phyloP scores from a whole-genome alignment of 2,113 vertebrate genomes.

The Ctenomys sociabilis region DNA sequence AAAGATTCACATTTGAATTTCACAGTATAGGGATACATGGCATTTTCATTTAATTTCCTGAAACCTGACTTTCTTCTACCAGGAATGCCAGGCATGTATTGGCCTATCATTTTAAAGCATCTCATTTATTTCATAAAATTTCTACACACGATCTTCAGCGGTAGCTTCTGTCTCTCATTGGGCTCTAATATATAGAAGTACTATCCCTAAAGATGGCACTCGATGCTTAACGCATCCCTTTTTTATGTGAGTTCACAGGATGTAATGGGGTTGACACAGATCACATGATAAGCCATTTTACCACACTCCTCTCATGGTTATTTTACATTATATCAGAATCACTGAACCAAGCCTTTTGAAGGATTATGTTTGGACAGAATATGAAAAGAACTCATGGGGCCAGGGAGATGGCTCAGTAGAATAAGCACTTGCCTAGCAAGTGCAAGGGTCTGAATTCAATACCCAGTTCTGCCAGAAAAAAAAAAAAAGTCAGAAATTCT shows the following conservation, averaged over 20 bases:
- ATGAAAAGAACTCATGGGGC: background rate
- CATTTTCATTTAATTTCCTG: constrained; percentile 29
- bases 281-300: background rate
- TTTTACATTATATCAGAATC: background rate
- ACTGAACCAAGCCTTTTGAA: background rate
- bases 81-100: background rate
- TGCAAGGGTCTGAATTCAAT: too few species aligned
- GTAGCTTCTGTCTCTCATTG: background rate
- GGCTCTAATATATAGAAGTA: background rate
- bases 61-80: background rate
- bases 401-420: too few species aligned
- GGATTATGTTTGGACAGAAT: background rate
- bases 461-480: too few species aligned
- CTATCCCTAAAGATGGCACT: background rate
- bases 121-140: constrained; percentile 16
- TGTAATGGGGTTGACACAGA: background rate
- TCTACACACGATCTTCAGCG: background rate
- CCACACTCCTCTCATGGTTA: background rate
- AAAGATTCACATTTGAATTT: background rate
- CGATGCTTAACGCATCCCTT: background rate
- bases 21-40: background rate
- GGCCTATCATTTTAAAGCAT: background rate
- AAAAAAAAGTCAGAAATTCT: background rate
- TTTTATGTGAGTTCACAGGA: background rate
- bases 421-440: too few species aligned